Base-by-base conservation (phyloP, 2,113 vertebrate species). In the Ictalurus furcatus region DNA sequence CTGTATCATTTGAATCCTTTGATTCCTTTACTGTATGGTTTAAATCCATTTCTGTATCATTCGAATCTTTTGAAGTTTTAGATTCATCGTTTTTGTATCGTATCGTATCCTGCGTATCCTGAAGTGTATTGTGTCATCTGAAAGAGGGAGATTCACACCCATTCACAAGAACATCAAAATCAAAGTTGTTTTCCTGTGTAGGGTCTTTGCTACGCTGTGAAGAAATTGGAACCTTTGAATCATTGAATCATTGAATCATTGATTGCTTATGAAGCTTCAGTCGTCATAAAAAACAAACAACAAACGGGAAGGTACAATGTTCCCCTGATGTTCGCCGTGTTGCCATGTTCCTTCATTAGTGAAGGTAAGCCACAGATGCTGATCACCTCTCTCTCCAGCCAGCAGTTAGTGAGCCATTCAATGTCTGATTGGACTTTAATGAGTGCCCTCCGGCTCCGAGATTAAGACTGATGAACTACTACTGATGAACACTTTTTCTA, bases 401-500 rank as follows among this genome's bases (percentile, higher is more conserved):
- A 85, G 86, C 88, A 88, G 92, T 92, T 88, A 91, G 83, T 86
- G 11, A 87, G 86, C 59, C 85, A 48, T 93, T 91, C 91, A 89
- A 89, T 87, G 88, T 82, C 85, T 92, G 94, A 93, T 91, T 91
- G 88, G 90, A 92, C 93, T 89, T 88, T 91, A 90, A 78, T 78
- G 40, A 28, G 74, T 2, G 12, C 85, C 88, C 81, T 89, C 90
- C 54, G 19, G 90, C 44, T 78, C 19, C 8, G 0, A 74, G 71
- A 74, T 74, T 74, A 34, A 40, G 34, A 74, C 71, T 8, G 71
- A 40, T 74, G 71, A 40, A 40, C 71, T 19, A 0, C 34, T 8
- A 48, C 34, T 40, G 6, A 48, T 40, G 19, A 74, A 74, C 71
- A 40, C 71, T 21, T 74, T 40, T 40, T 40, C 30, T 40, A 28